Evolutionary conservation across 1,140 invertebrate species (phyloP).

Genomic region (Hycleus cichorii): DNA sequence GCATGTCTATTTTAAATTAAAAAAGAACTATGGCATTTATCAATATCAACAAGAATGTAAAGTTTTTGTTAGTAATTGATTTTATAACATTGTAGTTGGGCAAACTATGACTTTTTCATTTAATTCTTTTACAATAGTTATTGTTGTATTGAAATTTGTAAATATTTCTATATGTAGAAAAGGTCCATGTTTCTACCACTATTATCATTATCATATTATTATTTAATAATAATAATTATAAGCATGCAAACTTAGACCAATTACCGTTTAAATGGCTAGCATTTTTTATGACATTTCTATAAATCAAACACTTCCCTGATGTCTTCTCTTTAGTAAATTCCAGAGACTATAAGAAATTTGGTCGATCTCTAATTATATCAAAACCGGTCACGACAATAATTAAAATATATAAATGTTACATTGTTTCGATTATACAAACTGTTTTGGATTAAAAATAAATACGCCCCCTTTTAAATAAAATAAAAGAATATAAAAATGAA

Average conservation of each 20-base stretch:
- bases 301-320: slow-evolving; percentile 14
- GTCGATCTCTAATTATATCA: background rate
- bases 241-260: slow-evolving; percentile 23
- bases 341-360: slow-evolving; percentile 12
- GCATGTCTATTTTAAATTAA: too few species aligned
- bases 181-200: slow-evolving; percentile 1
- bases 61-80: too few species aligned
- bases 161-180: background rate
- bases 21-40: too few species aligned
- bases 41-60: too few species aligned
- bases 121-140: too few species aligned
- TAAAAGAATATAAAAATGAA: too few species aligned
- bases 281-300: slow-evolving; percentile 12
- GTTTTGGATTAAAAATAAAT: background rate
- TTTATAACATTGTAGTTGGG: too few species aligned
- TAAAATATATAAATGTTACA: background rate
- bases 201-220: background rate
- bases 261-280: slow-evolving; percentile 25
- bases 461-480: too few species aligned
- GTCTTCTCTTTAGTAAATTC: slow-evolving; percentile 23
- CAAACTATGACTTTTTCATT: too few species aligned
- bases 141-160: too few species aligned
- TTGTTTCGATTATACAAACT: background rate
- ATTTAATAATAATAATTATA: background rate
- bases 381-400: too few species aligned